phyloP scores from a whole-genome alignment of 1,140 invertebrate genomes.

The Drosophila yakuba region DNA sequence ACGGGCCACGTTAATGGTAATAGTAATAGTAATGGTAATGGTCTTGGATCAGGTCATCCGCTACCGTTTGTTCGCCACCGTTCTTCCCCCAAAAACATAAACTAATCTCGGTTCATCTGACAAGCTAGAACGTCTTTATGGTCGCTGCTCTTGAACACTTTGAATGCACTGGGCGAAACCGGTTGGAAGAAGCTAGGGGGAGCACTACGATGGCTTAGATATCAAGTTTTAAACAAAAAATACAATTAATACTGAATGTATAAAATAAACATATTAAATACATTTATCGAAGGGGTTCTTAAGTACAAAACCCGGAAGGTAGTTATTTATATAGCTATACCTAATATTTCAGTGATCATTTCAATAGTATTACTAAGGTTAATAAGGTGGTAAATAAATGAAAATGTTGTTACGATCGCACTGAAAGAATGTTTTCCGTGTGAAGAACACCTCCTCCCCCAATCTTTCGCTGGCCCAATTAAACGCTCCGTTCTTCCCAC shows the following conservation, averaged over 20 bases:
- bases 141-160: slow-evolving; percentile 31
- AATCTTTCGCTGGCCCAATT: slow-evolving; percentile 50
- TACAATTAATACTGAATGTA: no score
- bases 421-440: not conserved
- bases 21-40: slow-evolving; percentile 11
- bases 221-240: not conserved
- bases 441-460: slow-evolving; percentile 12
- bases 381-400: no score
- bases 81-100: slow-evolving; percentile 51
- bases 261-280: no score
- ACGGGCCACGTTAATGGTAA: slow-evolving; percentile 18
- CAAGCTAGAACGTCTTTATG: slow-evolving; percentile 52
- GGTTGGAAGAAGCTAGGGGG: no score
- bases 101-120: slow-evolving; percentile 46
- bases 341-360: no score
- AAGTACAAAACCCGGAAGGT: no score
- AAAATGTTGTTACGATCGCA: no score
- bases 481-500: slow-evolving; percentile 60
- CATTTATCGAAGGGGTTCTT: no score
- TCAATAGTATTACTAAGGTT: no score
- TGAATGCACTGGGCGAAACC: slow-evolving; percentile 10
- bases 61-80: slow-evolving; percentile 42
- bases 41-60: slow-evolving; percentile 41
- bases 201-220: not conserved
- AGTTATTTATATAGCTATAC: no score